Base-by-base conservation (phyloP, 30 jellyfish, hydroid and myxozoan species). In the Chrysaora quinquecirrha region DNA sequence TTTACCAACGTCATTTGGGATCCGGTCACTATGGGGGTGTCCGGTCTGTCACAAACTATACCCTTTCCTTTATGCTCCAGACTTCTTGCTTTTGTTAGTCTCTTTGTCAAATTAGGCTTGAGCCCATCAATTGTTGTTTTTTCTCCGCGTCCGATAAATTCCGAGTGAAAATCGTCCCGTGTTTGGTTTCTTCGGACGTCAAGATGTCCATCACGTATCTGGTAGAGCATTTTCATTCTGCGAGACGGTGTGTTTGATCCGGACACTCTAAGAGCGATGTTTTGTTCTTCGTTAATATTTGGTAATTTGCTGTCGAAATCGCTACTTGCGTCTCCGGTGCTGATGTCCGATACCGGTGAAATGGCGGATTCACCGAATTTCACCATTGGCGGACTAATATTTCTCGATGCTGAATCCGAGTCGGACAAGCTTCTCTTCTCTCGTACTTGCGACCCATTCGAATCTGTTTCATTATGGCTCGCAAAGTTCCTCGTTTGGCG, bases 1-100 rank as follows among this genome's bases (percentile, higher is more conserved):
- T 78, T 78, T 58, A 78, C 89, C 19, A 78, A 46, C 9, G 89
- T 78, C 89, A 78, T 78, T 12, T 78, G 89, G 18, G 29, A 22
- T 35, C 81, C 89, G n/a, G 70, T 78, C 10, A 64, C 52, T 19
- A 31, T 19, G 3, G 24, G 68, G 24, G 27, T 52, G 25, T 52
- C 7, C 6, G 58, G 46, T 30, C 28, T 81, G 10, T 52, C 75
- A 32, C 76, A 50, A 1, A 2, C 30, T 23, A 29, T 11, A 2
- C 50, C 66, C 20, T 14, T 1, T 1, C 30, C 19, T 0, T 31
- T 67, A 22, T 46, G 50, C 1, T 64, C 89, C 4, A 64, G 63
- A 50, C 89, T 64, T 0, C 22, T 6, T 3, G 89, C 22, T 11
- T 78, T 78, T 65, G 22, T 7, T 10, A 63, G 64, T 18, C 30